Evolutionary conservation across 1,140 invertebrate species (phyloP).

Genomic region (Platorchestia sp.): DNA sequence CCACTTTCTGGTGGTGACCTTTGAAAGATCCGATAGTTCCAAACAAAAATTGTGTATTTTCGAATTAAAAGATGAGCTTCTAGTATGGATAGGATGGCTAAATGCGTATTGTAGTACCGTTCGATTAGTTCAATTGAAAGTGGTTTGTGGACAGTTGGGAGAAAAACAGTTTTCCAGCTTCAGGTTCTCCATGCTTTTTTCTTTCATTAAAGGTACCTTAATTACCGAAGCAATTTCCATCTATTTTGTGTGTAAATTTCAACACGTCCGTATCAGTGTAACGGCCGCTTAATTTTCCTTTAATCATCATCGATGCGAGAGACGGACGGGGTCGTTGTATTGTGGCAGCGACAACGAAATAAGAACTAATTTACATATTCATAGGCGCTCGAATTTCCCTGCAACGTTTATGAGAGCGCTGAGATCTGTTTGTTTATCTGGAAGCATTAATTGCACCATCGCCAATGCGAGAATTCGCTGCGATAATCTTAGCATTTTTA

Average conservation of each 20-base stretch:
- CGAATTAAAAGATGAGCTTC: no score
- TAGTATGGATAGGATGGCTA: no score
- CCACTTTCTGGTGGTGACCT: no score
- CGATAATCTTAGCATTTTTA: neutral
- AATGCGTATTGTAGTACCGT: neutral
- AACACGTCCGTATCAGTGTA: neutral
- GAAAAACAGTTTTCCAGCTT: neutral
- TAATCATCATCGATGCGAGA: neutral
- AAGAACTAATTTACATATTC: neutral
- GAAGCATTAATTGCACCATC: neutral
- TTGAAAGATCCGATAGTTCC: no score
- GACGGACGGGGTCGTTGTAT: neutral
- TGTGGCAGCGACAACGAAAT: neutral
- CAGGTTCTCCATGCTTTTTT: no score
- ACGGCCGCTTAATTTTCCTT: neutral
- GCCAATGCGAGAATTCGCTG: neutral
- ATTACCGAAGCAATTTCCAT: no score
- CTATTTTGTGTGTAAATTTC: no score
- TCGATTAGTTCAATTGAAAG: neutral
- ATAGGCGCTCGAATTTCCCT: neutral
- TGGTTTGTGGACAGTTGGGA: neutral
- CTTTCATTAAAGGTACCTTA: no score
- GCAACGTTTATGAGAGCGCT: neutral
- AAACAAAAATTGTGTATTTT: no score
- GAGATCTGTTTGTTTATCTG: neutral